Percentiles rank a stretch among this genome's conserved stretches.
phyloP scores from a whole-genome alignment of 2,797 vertebrate species.

The Phataginus tetradactyla region DNA sequence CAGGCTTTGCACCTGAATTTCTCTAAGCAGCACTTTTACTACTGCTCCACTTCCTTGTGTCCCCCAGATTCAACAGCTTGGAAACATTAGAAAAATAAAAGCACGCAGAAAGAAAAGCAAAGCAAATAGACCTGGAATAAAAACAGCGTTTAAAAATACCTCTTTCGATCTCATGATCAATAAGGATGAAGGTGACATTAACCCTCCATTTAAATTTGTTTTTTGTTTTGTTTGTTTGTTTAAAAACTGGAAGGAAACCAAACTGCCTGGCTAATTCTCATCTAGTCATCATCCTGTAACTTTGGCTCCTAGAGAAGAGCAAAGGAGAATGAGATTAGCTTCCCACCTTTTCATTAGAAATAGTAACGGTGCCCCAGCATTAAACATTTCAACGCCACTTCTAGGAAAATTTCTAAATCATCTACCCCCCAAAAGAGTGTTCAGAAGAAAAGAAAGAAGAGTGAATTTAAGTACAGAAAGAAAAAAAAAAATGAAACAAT shows the following conservation, averaged over 20 bases:
- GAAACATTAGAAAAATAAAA: slow-evolving; percentile 16
- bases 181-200: slow-evolving; percentile 43
- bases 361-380: neutral
- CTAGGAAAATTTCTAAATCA: slow-evolving; percentile 18
- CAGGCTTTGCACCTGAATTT: neutral
- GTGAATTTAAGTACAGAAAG: neutral
- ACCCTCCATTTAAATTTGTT: slow-evolving; percentile 9
- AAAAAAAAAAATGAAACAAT: neutral
- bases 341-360: neutral
- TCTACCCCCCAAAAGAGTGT: neutral
- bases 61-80: neutral
- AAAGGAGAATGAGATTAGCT: neutral
- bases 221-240: slow-evolving; percentile 9
- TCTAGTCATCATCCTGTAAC: slow-evolving; percentile 30
- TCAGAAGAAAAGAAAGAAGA: neutral
- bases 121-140: neutral
- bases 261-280: slow-evolving; percentile 42
- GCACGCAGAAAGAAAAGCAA: neutral
- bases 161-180: slow-evolving; percentile 21
- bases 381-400: neutral
- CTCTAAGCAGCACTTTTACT: neutral
- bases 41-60: neutral
- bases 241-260: slow-evolving; percentile 57
- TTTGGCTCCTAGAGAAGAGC: neutral
- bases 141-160: slow-evolving; percentile 45